Base-by-base conservation (phyloP, 2,888 invertebrate species). In the Lasioglossum malachurum region DNA sequence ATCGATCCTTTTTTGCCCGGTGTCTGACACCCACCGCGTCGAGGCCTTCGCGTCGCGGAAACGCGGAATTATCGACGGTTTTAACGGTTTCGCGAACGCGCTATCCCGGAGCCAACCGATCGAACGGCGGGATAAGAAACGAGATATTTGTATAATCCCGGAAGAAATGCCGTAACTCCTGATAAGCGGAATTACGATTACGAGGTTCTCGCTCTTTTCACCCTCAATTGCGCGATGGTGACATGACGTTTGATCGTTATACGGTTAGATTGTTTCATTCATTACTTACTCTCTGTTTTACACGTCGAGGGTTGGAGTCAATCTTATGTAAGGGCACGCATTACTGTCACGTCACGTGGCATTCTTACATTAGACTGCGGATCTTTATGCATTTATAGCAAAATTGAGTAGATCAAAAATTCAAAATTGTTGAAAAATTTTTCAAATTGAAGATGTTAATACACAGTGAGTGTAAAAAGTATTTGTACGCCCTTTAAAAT, bases 1-100 rank as follows among this genome's bases (percentile, higher is more conserved):
- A 82, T 87, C 69, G 86, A 78, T 74, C 27, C 27, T 76, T 80
- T 67, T 88, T 88, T 85, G 46, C 60, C 44, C 14, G 23, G 5
- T 23, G 38, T n/a, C 14, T 8, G 81, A 82, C 88, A 78, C 82
- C 86, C 83, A 80, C 81, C 46, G 46, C 46, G 46, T 46, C 23
- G 23, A n/a, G 44, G 49, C 2, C 49, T 46, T 31, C 38, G 31
- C 46, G 44, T 46, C 57, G 67, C 38, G n/a, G 74, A 77, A 84
- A 74, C 46, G 16, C 8, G 74, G 49, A 57, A 60, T 73, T 78
- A 83, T 76, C 41, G 4, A 74, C 4, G 44, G 31, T 38, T 49
- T 67, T 35, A 77, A 77, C 76, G 76, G 76, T 77, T 46, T 49
- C 46, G 19, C n/a, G 35, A 41, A 31, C 49, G 49, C 31, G 5